These are phyloP conservation scores for Xylocopa sonorina DNA, from an alignment of 1,140 invertebrate genomes.

Conservation along the genomic window DNA sequence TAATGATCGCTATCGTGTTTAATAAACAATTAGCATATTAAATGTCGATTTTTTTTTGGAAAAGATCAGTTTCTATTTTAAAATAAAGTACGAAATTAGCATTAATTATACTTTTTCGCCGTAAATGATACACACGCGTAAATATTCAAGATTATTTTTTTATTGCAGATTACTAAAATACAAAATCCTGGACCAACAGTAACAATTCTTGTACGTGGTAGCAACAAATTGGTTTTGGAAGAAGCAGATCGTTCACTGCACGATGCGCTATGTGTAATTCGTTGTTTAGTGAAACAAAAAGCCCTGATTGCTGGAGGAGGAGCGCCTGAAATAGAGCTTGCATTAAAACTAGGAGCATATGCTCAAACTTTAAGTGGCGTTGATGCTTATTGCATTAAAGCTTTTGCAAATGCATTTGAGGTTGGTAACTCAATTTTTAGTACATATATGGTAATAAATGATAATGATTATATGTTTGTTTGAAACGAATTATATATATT, in stretches of 20 bases:
- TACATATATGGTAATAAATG: too few species aligned
- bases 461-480: too few species aligned
- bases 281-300: conserved; percentile 97
- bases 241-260: conserved; percentile 98
- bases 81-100: too few species aligned
- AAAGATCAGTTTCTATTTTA: too few species aligned
- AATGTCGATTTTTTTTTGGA: too few species aligned
- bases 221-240: conserved; percentile 98
- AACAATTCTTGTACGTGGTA: conserved; percentile 96
- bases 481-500: too few species aligned
- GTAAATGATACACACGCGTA: not conserved
- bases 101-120: not conserved
- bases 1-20: too few species aligned
- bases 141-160: conserved; percentile 5
- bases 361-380: conserved; percentile 94
- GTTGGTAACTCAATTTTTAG: too few species aligned
- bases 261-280: conserved; percentile 98
- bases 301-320: conserved; percentile 97
- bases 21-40: too few species aligned
- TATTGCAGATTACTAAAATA: conserved; percentile 92
- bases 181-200: conserved; percentile 94
- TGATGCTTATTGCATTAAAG: conserved; percentile 96
- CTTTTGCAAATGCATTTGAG: conserved; percentile 98
- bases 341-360: conserved; percentile 91
- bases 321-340: conserved; percentile 97